Conservation (phyloP, 2,797 vertebrate species). For the Poeciliopsis presidionis region DNA sequence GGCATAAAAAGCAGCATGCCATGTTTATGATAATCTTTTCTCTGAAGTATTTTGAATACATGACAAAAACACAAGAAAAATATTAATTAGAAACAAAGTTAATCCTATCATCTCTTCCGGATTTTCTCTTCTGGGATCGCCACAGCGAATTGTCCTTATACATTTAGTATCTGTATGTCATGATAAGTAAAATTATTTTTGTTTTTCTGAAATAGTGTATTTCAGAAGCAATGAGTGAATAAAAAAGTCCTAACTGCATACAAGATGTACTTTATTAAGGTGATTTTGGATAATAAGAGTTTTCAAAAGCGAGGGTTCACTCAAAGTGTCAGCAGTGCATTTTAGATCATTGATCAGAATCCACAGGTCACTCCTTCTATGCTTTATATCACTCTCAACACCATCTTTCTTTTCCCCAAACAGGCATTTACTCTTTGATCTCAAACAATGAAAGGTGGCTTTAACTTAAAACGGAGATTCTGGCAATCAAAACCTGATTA, state of each 20-base stretch:
- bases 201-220: conserved; percentile 18
- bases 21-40: conserved; percentile 24
- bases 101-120: neutral
- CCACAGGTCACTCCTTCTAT: conserved; percentile 19
- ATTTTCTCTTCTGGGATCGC: neutral
- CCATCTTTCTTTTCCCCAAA: conserved; percentile 30
- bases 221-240: conserved; percentile 31
- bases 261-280: conserved; percentile 59
- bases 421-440: conserved; percentile 73
- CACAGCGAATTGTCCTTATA: neutral
- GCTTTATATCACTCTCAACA: conserved; percentile 30
- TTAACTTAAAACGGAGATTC: conserved; percentile 66
- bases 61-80: neutral
- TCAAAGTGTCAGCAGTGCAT: conserved; percentile 58
- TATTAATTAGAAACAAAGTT: conserved; percentile 1
- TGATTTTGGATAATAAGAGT: conserved; percentile 47
- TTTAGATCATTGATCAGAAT: conserved; percentile 63
- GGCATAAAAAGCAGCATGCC: conserved; percentile 6
- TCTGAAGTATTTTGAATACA: neutral
- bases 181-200: conserved; percentile 27
- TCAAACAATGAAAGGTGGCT: conserved; percentile 64
- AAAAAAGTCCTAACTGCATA: conserved; percentile 41
- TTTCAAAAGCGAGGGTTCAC: conserved; percentile 59
- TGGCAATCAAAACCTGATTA: conserved; percentile 48
- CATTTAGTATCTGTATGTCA: neutral